Base-by-base conservation (phyloP, 2,888 invertebrate genomes). In the Drosophila rubida region DNA sequence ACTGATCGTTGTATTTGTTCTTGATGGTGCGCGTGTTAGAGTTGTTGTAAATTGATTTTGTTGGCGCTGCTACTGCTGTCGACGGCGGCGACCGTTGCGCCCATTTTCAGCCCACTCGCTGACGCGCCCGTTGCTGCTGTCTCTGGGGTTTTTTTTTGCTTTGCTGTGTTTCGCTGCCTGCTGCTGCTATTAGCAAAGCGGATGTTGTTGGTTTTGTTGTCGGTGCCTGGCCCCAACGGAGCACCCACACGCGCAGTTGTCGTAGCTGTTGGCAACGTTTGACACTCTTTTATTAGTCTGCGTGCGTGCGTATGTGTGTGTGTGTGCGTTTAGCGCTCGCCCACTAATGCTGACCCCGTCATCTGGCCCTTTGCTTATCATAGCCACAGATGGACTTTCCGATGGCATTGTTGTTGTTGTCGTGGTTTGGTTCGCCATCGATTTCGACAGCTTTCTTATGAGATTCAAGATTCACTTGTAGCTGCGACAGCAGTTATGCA, bases 81-180 rank as follows among this genome's bases (percentile, higher is more conserved):
- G 53, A 41, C 62, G 27, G 23, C 64, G 64, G 54, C 66, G 63
- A 61, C 62, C 70, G 70, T 78, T 83, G 90, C 90, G 90, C 90
- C 90, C 90, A 90, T 89, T 89, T 87, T 80, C 91, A 87, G 81
- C 90, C 90, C 90, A 90, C 90, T 90, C 90, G 72, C 64, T 70
- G 69, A 69, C 72, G 73, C 82, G 67, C 75, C 73, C 68, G 66
- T 69, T 69, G 73, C 62, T 64, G 68, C 58, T 72, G 63, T 54
- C 61, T 69, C 61, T 60, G 61, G 48, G 57, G 16, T 50, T 69
- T 70, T 63, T 62, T 57, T 41, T 55, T 7, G 25, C 4, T 25
- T 5, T 23, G 4, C 5, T 61, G 37, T 67, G 37, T 71, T 67
- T 58, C 30, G 59, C 63, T 75, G 84, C 64, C 73, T 79, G 82